These are phyloP conservation scores for Gymnoscopelus microlampas DNA, from an alignment of 2,797 vertebrate genomes.

Conservation along the genomic window DNA sequence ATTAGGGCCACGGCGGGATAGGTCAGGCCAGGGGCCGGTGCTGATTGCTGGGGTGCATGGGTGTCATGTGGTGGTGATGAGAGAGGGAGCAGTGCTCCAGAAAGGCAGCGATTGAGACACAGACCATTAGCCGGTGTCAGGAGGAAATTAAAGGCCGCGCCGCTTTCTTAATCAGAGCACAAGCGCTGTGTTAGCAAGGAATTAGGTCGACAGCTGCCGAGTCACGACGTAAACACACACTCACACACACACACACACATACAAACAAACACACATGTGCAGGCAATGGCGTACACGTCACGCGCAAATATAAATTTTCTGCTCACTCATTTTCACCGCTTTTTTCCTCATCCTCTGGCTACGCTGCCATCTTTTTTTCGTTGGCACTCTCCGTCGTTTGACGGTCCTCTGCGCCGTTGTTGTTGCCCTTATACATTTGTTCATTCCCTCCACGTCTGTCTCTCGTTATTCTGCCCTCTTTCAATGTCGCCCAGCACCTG, in stretches of 20 bases:
- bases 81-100: constrained; percentile 38
- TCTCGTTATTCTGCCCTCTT: too few relatives aligned
- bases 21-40: too few relatives aligned
- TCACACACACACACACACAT: constrained; percentile 44
- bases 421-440: too few relatives aligned
- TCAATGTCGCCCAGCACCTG: too few relatives aligned
- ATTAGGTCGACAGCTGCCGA: constrained; percentile 98
- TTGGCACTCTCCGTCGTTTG: too few relatives aligned
- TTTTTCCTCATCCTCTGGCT: too few relatives aligned
- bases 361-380: too few relatives aligned
- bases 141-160: constrained; percentile 96
- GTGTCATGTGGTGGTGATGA: constrained; percentile 28
- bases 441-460: too few relatives aligned
- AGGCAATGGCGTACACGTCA: constrained; percentile 28
- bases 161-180: constrained; percentile 99
- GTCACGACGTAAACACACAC: constrained; percentile 68
- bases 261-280: constrained; percentile 42
- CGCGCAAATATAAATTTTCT: background rate
- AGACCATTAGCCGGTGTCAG: constrained; percentile 94
- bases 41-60: constrained; percentile 38
- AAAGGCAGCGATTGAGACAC: constrained; percentile 87
- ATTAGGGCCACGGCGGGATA: too few relatives aligned
- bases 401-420: too few relatives aligned
- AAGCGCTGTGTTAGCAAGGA: constrained; percentile 94
- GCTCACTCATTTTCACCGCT: too few relatives aligned